Evolutionary conservation across 30 jellyfish, hydroid and myxozoan genomes (phyloP), one percentile per base, ranked within the genome.

Genomic region (Aurelia sp.): DNA sequence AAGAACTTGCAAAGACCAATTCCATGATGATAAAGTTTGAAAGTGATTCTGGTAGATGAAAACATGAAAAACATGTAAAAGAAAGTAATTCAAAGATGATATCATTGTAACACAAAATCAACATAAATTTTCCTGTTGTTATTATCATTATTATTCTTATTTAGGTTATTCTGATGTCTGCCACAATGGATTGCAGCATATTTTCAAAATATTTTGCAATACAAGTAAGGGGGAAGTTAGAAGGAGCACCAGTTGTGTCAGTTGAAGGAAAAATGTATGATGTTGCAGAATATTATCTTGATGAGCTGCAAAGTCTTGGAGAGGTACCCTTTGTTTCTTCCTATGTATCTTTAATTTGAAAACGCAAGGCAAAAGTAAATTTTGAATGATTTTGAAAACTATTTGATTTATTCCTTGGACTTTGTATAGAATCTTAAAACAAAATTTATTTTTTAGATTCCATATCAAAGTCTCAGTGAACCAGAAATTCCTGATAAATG

Each of bases 151-250:
- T 18, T 23, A 10, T 44, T 31, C 3, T 79, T 50, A 8, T 81
- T 63, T 58, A 96, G 99, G 98, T 96, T 17, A 73, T 96, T 11
- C 96, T 96, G 62, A 96, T 96, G 99, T 96, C 99, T 11, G 99
- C 99, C 62, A 96, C 99, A 4, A 85, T 88, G 78, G 99, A 96
- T 51, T 74, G 92, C 64, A 78, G 89, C 62, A 72, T 96, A 86
- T 96, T 75, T 71, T 79, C 99, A 11, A 87, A 82, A 41, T 96
- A 96, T 74, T 96, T 96, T 78, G 77, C 98, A 12, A 78, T 87
- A 50, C 82, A 64, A 47, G 85, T 96, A 30, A 66, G 90, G 27
- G 97, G 97, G 6, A 60, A 81, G 66, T 85, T 79, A 35, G 98
- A 90, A 57, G 91, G 90, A 17, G 97, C 98, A 9, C 99, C 99